Percentiles rank a stretch among this genome's conserved stretches.
phyloP scores from a whole-genome alignment of 2,113 vertebrate genomes.

The Podarcis muralis region DNA sequence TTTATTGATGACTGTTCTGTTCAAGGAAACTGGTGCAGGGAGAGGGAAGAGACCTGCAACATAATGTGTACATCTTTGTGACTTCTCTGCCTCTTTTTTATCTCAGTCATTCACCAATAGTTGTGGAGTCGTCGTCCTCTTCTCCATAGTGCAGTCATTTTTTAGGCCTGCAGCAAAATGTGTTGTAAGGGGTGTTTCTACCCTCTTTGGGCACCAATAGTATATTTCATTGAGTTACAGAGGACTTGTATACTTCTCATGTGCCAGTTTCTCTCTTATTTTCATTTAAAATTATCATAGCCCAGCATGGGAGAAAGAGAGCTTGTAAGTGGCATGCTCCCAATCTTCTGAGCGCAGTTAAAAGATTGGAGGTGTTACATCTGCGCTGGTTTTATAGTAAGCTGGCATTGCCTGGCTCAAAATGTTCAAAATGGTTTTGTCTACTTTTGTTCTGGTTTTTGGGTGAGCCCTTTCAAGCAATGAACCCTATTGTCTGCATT shows the following conservation, averaged over 20 bases:
- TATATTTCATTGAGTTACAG: background rate
- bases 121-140: background rate
- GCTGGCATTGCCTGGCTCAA: background rate
- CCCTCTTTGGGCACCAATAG: background rate
- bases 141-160: background rate
- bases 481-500: background rate
- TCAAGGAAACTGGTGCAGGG: too few relatives aligned
- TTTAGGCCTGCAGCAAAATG: background rate
- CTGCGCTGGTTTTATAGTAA: background rate
- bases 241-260: background rate
- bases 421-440: background rate
- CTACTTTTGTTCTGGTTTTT: background rate
- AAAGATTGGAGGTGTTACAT: background rate
- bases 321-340: background rate
- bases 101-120: background rate
- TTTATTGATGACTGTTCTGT: too few relatives aligned
- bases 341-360: background rate
- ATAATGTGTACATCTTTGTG: too few relatives aligned
- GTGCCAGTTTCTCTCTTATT: background rate
- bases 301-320: background rate
- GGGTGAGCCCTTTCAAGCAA: background rate
- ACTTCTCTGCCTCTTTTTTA: background rate
- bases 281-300: background rate
- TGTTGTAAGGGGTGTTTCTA: background rate
- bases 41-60: too few relatives aligned